phyloP scores from a whole-genome alignment of 1,140 invertebrate genomes.

The Muscidifurax raptorellus region DNA sequence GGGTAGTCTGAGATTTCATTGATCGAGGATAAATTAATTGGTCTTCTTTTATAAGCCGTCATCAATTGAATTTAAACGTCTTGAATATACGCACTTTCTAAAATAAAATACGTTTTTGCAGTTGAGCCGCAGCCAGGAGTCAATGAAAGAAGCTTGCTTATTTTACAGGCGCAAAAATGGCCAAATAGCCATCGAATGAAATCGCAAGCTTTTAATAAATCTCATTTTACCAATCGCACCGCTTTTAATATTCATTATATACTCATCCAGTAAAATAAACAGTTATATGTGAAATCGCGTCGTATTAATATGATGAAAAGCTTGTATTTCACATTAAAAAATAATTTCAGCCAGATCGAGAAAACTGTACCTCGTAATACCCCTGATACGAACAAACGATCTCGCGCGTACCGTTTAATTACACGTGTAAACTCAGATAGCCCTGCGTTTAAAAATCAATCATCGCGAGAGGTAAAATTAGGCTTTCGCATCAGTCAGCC shows the following conservation, averaged over 20 bases:
- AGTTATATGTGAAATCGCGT: too few relatives aligned
- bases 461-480: slow-evolving; percentile 16
- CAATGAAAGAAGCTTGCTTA: not conserved
- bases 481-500: slow-evolving; percentile 1
- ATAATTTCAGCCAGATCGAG: too few relatives aligned
- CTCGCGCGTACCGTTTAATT: slow-evolving; percentile 17
- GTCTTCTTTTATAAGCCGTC: not conserved
- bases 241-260: too few relatives aligned
- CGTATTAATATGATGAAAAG: too few relatives aligned
- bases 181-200: not conserved
- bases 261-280: too few relatives aligned
- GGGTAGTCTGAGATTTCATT: too few relatives aligned
- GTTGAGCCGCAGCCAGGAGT: not conserved
- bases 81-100: not conserved
- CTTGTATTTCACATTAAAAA: too few relatives aligned
- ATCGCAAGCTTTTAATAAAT: not conserved
- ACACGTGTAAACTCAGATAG: not conserved
- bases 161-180: not conserved
- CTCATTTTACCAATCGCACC: too few relatives aligned
- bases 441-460: slow-evolving; percentile 41
- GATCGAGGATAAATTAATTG: not conserved
- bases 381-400: not conserved
- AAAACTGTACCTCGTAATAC: too few relatives aligned
- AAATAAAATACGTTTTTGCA: not conserved
- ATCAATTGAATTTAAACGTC: not conserved